Conservation (phyloP, 2,888 invertebrate genomes). For the Uloborus plumipes region DNA sequence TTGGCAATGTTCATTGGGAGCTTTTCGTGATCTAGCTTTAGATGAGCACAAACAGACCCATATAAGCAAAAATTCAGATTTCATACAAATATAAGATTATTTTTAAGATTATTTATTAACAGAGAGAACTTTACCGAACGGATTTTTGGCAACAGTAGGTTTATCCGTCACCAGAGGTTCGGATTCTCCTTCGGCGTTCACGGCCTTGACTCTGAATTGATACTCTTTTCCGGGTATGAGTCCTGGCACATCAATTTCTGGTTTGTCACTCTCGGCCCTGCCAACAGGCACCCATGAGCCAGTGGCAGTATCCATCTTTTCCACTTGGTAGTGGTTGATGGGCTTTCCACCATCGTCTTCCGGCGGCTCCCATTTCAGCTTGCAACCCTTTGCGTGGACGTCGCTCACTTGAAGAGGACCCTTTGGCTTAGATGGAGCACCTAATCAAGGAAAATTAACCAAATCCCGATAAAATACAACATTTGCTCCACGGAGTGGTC, state of each 20-base stretch:
- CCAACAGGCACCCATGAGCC: constrained; percentile 96
- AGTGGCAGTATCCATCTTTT: constrained; percentile 91
- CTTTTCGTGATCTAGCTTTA: too few species aligned
- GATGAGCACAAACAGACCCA: too few species aligned
- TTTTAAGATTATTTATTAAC: too few species aligned
- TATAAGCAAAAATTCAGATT: too few species aligned
- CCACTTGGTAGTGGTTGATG: constrained; percentile 91
- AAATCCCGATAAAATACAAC: too few species aligned
- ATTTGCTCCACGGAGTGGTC: too few species aligned
- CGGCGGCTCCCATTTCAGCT: constrained; percentile 92
- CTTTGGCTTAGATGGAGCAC: constrained; percentile 87
- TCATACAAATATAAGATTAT: too few species aligned
- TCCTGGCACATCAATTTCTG: constrained; percentile 73
- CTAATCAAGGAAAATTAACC: constrained; percentile 69
- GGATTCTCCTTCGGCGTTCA: constrained; percentile 79
- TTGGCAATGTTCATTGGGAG: too few species aligned
- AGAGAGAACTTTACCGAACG: constrained; percentile 78
- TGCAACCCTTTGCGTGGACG: constrained; percentile 90
- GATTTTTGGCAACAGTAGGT: constrained; percentile 93
- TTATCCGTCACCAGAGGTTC: constrained; percentile 92
- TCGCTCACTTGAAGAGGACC: constrained; percentile 91
- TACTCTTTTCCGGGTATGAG: constrained; percentile 75
- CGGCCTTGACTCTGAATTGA: constrained; percentile 75
- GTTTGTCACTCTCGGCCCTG: constrained; percentile 75
- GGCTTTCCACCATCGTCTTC: constrained; percentile 87